phyloP scores from a whole-genome alignment of 2,888 invertebrate genomes.

The Empis livida region DNA sequence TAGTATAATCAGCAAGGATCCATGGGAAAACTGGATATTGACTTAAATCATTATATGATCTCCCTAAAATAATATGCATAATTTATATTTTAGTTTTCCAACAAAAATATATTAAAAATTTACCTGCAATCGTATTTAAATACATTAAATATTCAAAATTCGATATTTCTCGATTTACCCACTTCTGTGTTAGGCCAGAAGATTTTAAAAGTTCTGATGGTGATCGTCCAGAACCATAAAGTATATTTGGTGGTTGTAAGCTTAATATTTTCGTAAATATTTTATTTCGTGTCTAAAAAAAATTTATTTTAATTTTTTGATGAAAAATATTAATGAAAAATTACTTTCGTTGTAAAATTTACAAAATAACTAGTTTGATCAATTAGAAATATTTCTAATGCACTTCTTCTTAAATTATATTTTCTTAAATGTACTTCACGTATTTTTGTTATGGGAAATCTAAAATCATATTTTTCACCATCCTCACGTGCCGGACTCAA shows the following conservation, averaged over 20 bases:
- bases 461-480: constrained; percentile 36
- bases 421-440: constrained; percentile 50
- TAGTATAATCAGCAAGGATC: constrained; percentile 62
- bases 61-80: constrained; percentile 35
- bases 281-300: constrained; percentile 43
- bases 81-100: neutral
- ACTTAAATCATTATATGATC: constrained; percentile 66
- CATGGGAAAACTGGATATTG: constrained; percentile 72
- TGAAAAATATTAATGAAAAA: neutral
- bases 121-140: constrained; percentile 54
- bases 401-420: constrained; percentile 48
- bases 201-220: constrained; percentile 46
- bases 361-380: constrained; percentile 53
- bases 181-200: constrained; percentile 47
- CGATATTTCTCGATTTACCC: constrained; percentile 54
- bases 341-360: constrained; percentile 47
- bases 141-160: constrained; percentile 68
- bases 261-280: constrained; percentile 47
- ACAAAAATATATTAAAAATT: neutral
- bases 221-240: constrained; percentile 44
- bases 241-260: constrained; percentile 45
- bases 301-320: neutral
- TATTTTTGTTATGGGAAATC: constrained; percentile 42
- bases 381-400: constrained; percentile 49
- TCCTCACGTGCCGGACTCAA: constrained; percentile 40